Conservation (phyloP, 2,113 vertebrate species). For the Myrmecobius fasciatus region DNA sequence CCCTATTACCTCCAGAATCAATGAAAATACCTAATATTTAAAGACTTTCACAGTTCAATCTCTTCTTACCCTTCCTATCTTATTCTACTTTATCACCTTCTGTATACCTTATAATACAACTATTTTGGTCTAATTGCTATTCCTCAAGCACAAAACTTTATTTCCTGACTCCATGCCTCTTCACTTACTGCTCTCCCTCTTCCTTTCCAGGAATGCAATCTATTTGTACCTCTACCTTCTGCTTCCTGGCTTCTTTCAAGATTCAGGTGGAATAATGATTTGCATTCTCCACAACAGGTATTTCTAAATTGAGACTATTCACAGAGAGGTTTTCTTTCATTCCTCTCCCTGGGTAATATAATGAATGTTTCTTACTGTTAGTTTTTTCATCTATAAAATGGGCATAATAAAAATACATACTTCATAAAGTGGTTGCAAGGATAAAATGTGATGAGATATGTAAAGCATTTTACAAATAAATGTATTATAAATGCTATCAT, state of each 20-base stretch:
- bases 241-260: neutral
- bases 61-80: neutral
- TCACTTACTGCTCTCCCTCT: neutral
- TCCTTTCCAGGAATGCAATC: neutral
- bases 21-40: neutral
- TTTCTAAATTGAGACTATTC: neutral
- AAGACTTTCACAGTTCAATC: neutral
- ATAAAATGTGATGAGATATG: neutral
- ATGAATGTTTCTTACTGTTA: neutral
- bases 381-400: neutral
- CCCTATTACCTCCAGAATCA: neutral
- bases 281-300: neutral
- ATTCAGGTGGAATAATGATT: neutral
- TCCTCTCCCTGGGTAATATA: neutral
- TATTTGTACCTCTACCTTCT: neutral
- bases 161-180: neutral
- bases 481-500: neutral
- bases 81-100: neutral
- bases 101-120: neutral
- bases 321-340: neutral
- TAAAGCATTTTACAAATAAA: neutral
- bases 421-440: neutral
- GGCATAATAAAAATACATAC: neutral
- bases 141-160: neutral
- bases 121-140: neutral